Percentiles rank a stretch among this genome's conserved stretches.
These are phyloP conservation scores for Noctua janthe DNA, from an alignment of 2,888 invertebrate species.

Conservation along the genomic window DNA sequence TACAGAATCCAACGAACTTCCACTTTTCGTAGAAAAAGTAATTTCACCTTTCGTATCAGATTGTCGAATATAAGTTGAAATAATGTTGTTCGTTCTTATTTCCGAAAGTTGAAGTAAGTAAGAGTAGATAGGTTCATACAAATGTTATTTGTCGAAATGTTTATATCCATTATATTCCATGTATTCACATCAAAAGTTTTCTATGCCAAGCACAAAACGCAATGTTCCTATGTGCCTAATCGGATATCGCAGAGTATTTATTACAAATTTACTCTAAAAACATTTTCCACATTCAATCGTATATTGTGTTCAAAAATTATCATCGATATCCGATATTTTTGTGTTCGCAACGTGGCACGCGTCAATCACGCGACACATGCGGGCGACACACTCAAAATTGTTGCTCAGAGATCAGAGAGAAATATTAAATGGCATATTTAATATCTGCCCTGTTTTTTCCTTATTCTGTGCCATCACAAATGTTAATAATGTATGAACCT, in stretches of 20 bases:
- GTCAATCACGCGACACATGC: slow-evolving; percentile 85
- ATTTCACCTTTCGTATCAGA: slow-evolving; percentile 22
- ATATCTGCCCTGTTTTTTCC: slow-evolving; percentile 70
- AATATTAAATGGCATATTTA: slow-evolving; percentile 78
- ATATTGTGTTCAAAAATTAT: slow-evolving; percentile 68
- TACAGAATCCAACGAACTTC: not conserved
- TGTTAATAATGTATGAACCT: slow-evolving; percentile 55
- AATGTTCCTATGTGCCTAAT: slow-evolving; percentile 16
- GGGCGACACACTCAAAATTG: slow-evolving; percentile 83
- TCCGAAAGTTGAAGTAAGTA: not conserved
- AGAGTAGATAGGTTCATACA: not conserved
- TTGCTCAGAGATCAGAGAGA: slow-evolving; percentile 79
- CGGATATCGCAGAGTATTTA: slow-evolving; percentile 21
- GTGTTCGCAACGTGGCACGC: slow-evolving; percentile 74
- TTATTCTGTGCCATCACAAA: slow-evolving; percentile 52
- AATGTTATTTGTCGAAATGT: slow-evolving; percentile 24
- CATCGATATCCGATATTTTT: slow-evolving; percentile 75
- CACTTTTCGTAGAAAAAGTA: slow-evolving; percentile 16
- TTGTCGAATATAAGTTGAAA: slow-evolving; percentile 26
- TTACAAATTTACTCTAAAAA: slow-evolving; percentile 32
- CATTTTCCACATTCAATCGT: slow-evolving; percentile 37
- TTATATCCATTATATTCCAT: slow-evolving; percentile 13
- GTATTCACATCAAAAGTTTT: slow-evolving; percentile 19
- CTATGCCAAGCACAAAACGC: slow-evolving; percentile 2
- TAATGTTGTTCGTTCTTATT: slow-evolving; percentile 32